Evolutionary conservation across 2,888 invertebrate species (phyloP), one percentile per base, ranked within the genome.

Genomic region (Halictus ligatus): DNA sequence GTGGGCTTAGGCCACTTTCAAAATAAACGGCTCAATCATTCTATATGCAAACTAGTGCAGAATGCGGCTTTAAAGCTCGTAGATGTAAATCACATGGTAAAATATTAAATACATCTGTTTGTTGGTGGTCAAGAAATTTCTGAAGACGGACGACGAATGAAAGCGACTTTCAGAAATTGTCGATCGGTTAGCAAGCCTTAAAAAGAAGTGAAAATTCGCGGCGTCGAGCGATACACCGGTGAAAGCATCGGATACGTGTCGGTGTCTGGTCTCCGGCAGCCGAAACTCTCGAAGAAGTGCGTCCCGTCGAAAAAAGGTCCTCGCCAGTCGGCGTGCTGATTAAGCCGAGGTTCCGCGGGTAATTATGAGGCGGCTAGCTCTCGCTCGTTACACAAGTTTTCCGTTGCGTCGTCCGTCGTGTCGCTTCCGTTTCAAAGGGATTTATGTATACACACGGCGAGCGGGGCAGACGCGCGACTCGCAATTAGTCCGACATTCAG

Each of bases 401-500:
- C 83, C 89, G 81, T 74, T 69, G 60, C 80, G 13, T 82, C 60
- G 64, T 40, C 29, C 73, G 54, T 54, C 79, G 74, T 69, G 80
- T 76, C 80, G 87, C 81, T 89, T 89, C 86, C 87, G 89, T 89
- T 86, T 89, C 90, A 89, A 90, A 89, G 89, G 84, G 87, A 84
- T 81, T 81, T 75, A 76, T 74, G 85, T 78, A 76, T 71, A 74
- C 71, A 75, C 15, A 60, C 60, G n/a, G 13, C 73, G 40, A 21
- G 54, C 54, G 21, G 29, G 72, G 75, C 79, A 76, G 81, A 75
- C 78, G 67, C 71, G 29, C 73, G 82, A 81, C 82, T 89, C 86
- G 91, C 91, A 91, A 91, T 91, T 91, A 91, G 91, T 88, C 83
- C 82, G 80, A 86, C 91, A 91, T 91, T 91, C 91, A 91, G 69